A percentile compares a stretch with the other conserved stretches of the same genome.
phyloP scores from a whole-genome alignment of 2,113 vertebrate species.

The Arvicanthis niloticus region DNA sequence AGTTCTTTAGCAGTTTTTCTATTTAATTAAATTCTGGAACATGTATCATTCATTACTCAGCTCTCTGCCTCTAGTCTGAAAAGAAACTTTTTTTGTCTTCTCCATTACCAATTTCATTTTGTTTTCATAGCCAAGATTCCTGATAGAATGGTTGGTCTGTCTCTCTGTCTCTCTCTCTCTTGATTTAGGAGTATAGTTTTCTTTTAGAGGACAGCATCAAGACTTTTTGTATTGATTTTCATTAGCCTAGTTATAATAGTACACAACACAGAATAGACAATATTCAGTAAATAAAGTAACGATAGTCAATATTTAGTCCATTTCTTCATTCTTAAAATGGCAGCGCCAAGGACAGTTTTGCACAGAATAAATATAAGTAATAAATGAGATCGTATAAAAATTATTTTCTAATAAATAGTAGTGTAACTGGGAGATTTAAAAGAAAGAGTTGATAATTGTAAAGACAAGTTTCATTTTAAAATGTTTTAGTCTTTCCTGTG shows the following conservation, averaged over 20 bases:
- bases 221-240: constrained; percentile 25
- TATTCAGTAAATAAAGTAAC: not conserved
- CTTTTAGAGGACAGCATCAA: not conserved
- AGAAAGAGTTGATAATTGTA: constrained; percentile 22
- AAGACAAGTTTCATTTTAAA: constrained; percentile 46
- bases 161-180: not conserved
- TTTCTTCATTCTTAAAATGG: constrained; percentile 46
- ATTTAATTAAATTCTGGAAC: constrained; percentile 23
- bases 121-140: not conserved
- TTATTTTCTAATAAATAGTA: constrained; percentile 27
- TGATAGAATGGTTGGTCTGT: not conserved
- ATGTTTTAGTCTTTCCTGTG: constrained; percentile 7
- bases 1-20: constrained; percentile 9
- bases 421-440: constrained; percentile 17
- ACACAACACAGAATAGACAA: not conserved
- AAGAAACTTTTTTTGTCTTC: not conserved
- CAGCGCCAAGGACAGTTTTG: not conserved
- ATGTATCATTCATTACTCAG: not conserved
- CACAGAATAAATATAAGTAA: not conserved
- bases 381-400: constrained; percentile 33
- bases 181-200: constrained; percentile 19
- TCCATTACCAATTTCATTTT: not conserved
- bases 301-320: not conserved
- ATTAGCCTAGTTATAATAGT: not conserved
- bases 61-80: not conserved